Evolutionary conservation across 2,113 vertebrate species (phyloP).

Genomic region (Tupaia tana): DNA sequence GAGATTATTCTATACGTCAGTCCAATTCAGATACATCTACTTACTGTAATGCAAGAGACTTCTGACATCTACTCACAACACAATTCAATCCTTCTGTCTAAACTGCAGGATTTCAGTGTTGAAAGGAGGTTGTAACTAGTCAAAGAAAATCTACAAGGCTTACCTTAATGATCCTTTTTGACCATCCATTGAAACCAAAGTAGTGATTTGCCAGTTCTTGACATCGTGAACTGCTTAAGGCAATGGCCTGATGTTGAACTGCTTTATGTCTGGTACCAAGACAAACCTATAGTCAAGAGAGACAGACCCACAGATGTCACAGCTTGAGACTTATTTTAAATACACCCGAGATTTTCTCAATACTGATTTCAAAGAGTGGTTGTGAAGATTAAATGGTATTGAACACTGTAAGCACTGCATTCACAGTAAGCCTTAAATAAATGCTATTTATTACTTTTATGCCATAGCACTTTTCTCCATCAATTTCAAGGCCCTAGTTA

Average conservation of each 20-base stretch:
- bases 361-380: neutral
- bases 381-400: neutral
- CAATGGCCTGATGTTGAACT: conserved; percentile 59
- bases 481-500: neutral
- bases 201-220: conserved; percentile 75
- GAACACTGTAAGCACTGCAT: neutral
- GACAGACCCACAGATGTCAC: neutral
- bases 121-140: neutral
- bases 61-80: neutral
- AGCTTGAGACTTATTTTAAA: conserved; percentile 13
- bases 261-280: conserved; percentile 78
- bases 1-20: neutral
- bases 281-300: conserved; percentile 75
- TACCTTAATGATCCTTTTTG: conserved; percentile 86
- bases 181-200: conserved; percentile 87
- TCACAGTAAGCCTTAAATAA: neutral
- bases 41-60: neutral
- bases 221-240: conserved; percentile 84
- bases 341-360: neutral
- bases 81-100: neutral
- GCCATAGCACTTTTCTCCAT: neutral
- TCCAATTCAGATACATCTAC: neutral
- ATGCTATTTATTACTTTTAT: neutral
- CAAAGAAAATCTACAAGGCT: conserved; percentile 49
- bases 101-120: neutral